These are phyloP conservation scores for Rhynchophorus ferrugineus DNA, from an alignment of 1,140 invertebrate species.

Conservation along the genomic window DNA sequence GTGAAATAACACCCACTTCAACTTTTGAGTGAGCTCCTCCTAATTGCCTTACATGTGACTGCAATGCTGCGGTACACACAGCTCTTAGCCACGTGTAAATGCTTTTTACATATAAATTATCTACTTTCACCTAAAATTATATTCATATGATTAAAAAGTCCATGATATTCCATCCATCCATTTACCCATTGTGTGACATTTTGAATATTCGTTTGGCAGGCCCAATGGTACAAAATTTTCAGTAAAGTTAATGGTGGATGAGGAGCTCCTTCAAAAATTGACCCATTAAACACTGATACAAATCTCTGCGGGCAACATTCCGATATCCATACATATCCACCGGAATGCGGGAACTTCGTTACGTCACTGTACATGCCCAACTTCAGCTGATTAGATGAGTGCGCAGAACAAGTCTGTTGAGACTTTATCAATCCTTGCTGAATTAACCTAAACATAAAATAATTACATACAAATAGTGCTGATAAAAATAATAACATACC, in stretches of 20 bases:
- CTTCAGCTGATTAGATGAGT: conserved; percentile 60
- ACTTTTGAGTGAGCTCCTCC: conserved; percentile 60
- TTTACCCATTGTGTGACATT: conserved; percentile 75
- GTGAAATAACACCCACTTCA: conserved; percentile 76
- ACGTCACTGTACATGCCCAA: conserved; percentile 77
- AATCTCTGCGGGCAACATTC: conserved; percentile 75
- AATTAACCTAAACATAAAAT: conserved; percentile 48
- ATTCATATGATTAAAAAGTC: conserved; percentile 1
- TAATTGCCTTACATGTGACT: conserved; percentile 62
- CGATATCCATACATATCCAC: conserved; percentile 83
- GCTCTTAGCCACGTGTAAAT: conserved; percentile 72
- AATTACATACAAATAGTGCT: not conserved
- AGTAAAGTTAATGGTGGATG: conserved; percentile 71
- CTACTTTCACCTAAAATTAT: conserved; percentile 58
- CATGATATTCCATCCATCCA: conserved; percentile 2
- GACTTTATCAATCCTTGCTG: conserved; percentile 71
- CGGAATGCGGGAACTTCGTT: conserved; percentile 74
- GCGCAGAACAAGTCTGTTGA: conserved; percentile 65
- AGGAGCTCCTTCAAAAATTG: conserved; percentile 75
- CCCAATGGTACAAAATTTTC: conserved; percentile 84
- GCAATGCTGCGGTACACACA: conserved; percentile 68
- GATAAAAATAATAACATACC: conserved; percentile 41
- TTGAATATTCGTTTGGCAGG: conserved; percentile 78
- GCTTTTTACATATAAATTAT: conserved; percentile 66
- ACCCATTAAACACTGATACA: conserved; percentile 78